Conservation (phyloP, 2,888 invertebrate genomes). For the Parochlus steinenii region DNA sequence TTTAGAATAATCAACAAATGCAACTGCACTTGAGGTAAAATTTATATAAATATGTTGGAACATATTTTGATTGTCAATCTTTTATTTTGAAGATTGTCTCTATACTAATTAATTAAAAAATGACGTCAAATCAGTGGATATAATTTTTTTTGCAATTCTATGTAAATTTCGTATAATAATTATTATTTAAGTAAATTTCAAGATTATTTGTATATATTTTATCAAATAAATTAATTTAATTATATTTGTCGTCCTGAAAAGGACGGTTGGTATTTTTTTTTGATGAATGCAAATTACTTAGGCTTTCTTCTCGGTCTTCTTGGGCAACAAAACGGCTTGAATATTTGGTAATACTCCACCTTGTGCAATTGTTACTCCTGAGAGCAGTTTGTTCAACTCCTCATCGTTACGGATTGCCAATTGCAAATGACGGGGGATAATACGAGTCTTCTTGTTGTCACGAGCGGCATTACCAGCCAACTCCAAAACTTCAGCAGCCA, state of each 20-base stretch:
- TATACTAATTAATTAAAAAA: too few species aligned
- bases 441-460: constrained; percentile 44
- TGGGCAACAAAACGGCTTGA: constrained; percentile 19
- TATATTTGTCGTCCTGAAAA: constrained; percentile 6
- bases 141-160: too few species aligned
- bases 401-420: constrained; percentile 68
- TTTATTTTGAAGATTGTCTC: too few species aligned
- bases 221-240: too few species aligned
- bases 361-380: constrained; percentile 66
- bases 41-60: too few species aligned
- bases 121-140: too few species aligned
- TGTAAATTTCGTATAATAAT: too few species aligned
- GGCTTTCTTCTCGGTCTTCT: neutral
- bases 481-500: constrained; percentile 48
- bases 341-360: constrained; percentile 75
- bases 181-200: too few species aligned
- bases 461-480: constrained; percentile 43
- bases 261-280: constrained; percentile 1
- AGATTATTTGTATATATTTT: too few species aligned
- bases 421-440: constrained; percentile 33
- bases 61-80: too few species aligned
- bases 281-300: constrained; percentile 1
- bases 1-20: too few species aligned
- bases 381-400: constrained; percentile 58
- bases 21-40: too few species aligned